Evolutionary conservation across 2,888 invertebrate genomes (phyloP), one percentile per base, ranked within the genome.

Genomic region (Hedychridium roseum): DNA sequence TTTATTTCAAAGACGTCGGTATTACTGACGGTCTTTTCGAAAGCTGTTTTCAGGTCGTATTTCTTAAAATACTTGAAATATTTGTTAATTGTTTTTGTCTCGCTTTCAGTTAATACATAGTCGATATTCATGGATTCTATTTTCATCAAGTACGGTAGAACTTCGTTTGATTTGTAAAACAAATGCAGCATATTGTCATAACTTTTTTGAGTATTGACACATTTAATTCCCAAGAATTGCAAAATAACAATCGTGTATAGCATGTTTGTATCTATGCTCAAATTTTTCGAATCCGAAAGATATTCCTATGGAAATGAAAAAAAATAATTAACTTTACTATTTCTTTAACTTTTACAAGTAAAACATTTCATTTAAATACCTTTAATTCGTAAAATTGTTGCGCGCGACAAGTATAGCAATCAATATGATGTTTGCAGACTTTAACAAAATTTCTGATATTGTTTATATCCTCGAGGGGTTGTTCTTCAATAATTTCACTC

Each of bases 361-460:
- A 6, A 2, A 5, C 7, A 14, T 14, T 12, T 4, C 3, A 26
- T 42, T 14, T 12, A 20, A 38, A 34, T 42, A 64, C 64, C 49
- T 60, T 9, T 3, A 64, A 44, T 15, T 55, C 38, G 1, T 41
- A n/a, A 17, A 38, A 52, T 23, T 64, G 56, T 12, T 37, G 15
- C 15, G 28, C 4, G 6, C 64, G 46, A 7, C 20, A 42, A 23
- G 30, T n/a, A 27, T 57, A 52, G 30, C 58, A 60, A 11, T 60
- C 47, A 3, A 64, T 14, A 4, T 45, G 39, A 12, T 43, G 54
- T 43, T 55, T 60, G 32, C 57, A 57, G 9, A 45, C 43, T 11
- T 23, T 49, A 20, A 64, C 28, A 20, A 61, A 61, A 1, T 16
- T 11, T 21, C 43, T 51, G 17, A 61, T 3, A 6, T 54, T 39